Base-by-base conservation (phyloP, 1,140 invertebrate species). In the Zeugodacus cucurbitae region DNA sequence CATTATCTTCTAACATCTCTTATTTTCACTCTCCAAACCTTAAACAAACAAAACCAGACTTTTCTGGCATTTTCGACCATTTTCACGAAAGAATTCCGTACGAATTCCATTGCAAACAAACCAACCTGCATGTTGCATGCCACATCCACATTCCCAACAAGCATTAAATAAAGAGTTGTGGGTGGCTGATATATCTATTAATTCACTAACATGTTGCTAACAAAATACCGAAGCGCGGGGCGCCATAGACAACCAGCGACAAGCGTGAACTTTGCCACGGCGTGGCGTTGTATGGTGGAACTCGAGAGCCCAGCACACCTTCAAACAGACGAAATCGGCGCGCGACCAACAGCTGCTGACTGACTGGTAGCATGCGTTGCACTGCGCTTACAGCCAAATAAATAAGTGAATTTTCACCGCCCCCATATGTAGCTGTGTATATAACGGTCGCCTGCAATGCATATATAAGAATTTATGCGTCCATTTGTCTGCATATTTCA, bases 171-270 rank as follows among this genome's bases (percentile, higher is more conserved):
- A 22, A 29, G 74, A 29, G 74, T 29, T 44, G 74, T 82, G 41
- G 74, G 74, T 82, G 74, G 41, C 17, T 34, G 32, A 82, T 74
- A 37, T 74, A 74, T 62, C 26, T 26, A 70, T 82, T 74, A 74
- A 74, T 82, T 82, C 29, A 82, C 41, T 22, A 82, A 82, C 74
- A n/a, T 44, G 74, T 48, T 82, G 74, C 20, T 82, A 82, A 82
- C 37, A 82, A 82, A 82, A 20, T 41, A 3, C n/a, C 74, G n/a
- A 44, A 29, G 44, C 7, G 58, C n/a, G 5, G 48, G 3, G 74
- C 41, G 34, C n/a, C 41, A 82, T 26, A 82, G 22, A 48, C 74
- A 82, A 48, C 74, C 34, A 17, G 34, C 41, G 74, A 82, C 74
- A 48, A 74, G 74, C 74, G 41, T 34, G 74, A 82, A 82, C 74